Percentiles rank a stretch among this genome's conserved stretches.
phyloP scores from a whole-genome alignment of 1,140 invertebrate genomes.

The Musca vetustissima region DNA sequence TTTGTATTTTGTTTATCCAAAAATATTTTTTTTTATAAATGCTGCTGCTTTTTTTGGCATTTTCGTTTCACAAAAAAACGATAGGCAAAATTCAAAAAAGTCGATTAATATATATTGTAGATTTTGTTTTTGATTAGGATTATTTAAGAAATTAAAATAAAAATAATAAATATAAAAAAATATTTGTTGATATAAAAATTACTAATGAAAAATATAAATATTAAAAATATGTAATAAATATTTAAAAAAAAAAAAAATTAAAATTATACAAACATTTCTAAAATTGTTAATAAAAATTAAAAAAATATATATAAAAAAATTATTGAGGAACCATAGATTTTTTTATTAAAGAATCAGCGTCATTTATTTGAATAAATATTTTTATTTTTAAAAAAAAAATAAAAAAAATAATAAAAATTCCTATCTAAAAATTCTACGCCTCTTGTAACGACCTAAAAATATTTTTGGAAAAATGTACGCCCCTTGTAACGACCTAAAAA shows the following conservation, averaged over 20 bases:
- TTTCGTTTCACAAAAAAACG: constrained; percentile 4
- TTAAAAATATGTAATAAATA: not conserved
- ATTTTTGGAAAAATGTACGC: too few species aligned
- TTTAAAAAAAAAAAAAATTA: not conserved
- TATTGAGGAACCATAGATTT: not conserved
- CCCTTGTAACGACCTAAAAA: too few species aligned
- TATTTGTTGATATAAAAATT: not conserved
- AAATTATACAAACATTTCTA: constrained; percentile 5
- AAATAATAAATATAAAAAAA: not conserved
- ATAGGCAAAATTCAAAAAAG: constrained; percentile 53
- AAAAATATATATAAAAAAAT: not conserved
- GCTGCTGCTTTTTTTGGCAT: constrained; percentile 20
- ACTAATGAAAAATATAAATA: not conserved
- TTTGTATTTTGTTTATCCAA: constrained; percentile 16
- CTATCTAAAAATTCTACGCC: too few species aligned
- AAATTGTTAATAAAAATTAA: constrained; percentile 2
- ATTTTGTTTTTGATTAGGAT: constrained; percentile 13
- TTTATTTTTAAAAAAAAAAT: too few species aligned
- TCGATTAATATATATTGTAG: constrained; percentile 37
- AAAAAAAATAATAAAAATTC: too few species aligned
- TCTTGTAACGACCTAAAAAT: too few species aligned
- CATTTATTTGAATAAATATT: too few species aligned
- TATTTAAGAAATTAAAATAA: constrained; percentile 11
- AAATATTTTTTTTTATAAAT: constrained; percentile 17
- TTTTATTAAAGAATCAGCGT: too few species aligned